Conservation (phyloP, 2,113 vertebrate species). For the Menidia beryllina region DNA sequence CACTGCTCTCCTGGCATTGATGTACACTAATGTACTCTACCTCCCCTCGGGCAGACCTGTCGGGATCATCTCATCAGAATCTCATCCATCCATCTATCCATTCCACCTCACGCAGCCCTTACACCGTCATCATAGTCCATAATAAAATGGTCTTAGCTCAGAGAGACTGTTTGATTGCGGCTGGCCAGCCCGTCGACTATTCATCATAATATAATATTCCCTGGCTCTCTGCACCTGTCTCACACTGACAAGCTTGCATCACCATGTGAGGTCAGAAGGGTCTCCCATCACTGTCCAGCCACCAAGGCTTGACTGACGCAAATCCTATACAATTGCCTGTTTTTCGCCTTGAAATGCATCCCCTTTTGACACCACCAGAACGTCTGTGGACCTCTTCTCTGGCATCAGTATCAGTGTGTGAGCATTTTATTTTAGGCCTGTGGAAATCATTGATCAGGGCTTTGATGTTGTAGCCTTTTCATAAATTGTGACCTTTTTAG, state of each 20-base stretch:
- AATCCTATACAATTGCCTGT: conserved; percentile 71
- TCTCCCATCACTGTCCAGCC: conserved; percentile 73
- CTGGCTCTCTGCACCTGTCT: conserved; percentile 63
- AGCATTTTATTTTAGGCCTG: conserved; percentile 46
- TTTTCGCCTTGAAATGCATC: conserved; percentile 60
- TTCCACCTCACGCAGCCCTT: conserved; percentile 9
- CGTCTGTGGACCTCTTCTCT: conserved; percentile 49
- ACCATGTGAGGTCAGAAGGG: conserved; percentile 63
- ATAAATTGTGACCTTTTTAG: conserved; percentile 80
- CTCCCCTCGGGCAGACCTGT: conserved; percentile 56
- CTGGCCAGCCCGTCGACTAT: conserved; percentile 33
- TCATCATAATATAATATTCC: conserved; percentile 70
- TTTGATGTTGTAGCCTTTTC: conserved; percentile 75
- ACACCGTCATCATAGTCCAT: conserved; percentile 25
- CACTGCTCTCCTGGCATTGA: conserved; percentile 46
- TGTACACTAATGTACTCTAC: conserved; percentile 61
- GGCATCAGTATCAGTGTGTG: conserved; percentile 71
- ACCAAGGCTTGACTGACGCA: conserved; percentile 68
- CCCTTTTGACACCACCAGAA: conserved; percentile 60
- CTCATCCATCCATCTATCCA: conserved; percentile 34
- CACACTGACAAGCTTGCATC: conserved; percentile 61
- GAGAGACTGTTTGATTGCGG: conserved; percentile 54
- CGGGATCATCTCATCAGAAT: conserved; percentile 68
- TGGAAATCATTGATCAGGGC: conserved; percentile 76
- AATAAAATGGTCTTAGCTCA: conserved; percentile 51